Percentiles rank a stretch among this genome's conserved stretches.
phyloP scores from a whole-genome alignment of 2,888 invertebrate species.

The Harpalus rubripes region DNA sequence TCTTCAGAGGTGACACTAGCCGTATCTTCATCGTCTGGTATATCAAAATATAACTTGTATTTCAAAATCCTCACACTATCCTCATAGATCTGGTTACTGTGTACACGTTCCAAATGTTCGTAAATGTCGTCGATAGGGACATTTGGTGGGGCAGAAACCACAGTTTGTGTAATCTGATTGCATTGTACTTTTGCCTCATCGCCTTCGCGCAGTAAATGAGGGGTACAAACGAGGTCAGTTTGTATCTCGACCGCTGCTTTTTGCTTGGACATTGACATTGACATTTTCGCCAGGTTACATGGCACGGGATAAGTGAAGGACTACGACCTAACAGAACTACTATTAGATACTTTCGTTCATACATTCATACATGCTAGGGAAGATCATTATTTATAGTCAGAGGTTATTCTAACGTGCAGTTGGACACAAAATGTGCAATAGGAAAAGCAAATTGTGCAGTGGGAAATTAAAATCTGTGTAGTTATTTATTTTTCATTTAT shows the following conservation, averaged over 20 bases:
- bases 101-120: slow-evolving; percentile 68
- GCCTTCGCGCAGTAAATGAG: slow-evolving; percentile 56
- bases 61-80: slow-evolving; percentile 68
- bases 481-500: no score
- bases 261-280: not conserved
- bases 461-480: no score
- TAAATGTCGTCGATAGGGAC: slow-evolving; percentile 62
- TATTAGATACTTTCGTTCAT: not conserved
- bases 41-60: slow-evolving; percentile 67
- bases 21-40: no score
- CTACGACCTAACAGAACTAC: not conserved
- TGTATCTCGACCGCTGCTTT: slow-evolving; percentile 65
- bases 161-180: slow-evolving; percentile 69
- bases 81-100: slow-evolving; percentile 68
- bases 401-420: no score
- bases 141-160: slow-evolving; percentile 64
- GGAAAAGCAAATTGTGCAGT: no score
- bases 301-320: not conserved
- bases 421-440: no score
- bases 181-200: slow-evolving; percentile 62
- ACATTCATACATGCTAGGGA: not conserved
- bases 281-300: no score
- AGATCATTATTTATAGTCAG: no score
- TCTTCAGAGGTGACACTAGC: no score
- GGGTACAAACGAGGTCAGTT: slow-evolving; percentile 68